phyloP scores from a whole-genome alignment of 2,113 vertebrate genomes.

The Epinephelus fuscoguttatus region DNA sequence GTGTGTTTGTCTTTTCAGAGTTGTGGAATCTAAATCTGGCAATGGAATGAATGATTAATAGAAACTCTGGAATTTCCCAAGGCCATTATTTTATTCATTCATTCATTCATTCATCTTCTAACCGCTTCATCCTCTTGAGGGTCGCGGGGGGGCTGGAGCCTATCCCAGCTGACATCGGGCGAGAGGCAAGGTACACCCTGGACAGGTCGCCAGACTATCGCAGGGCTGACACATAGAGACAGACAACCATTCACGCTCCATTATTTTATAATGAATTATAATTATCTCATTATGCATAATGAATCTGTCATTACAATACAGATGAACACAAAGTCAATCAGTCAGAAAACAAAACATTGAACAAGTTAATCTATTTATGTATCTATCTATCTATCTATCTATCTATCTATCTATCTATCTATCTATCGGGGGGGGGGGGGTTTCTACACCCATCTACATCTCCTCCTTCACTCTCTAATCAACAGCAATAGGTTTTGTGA shows the following conservation, averaged over 20 bases:
- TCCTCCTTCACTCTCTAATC: conserved; percentile 48
- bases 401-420: background rate
- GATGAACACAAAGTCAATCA: background rate
- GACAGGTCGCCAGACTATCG: too few species aligned
- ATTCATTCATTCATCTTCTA: too few species aligned
- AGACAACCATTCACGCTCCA: too few species aligned
- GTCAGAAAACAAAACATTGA: background rate
- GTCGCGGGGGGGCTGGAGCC: too few species aligned
- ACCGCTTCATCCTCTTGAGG: too few species aligned
- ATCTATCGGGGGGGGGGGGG: background rate
- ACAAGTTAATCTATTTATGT: background rate
- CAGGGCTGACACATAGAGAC: too few species aligned
- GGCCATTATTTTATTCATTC: background rate
- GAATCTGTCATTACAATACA: background rate
- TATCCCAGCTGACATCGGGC: too few species aligned
- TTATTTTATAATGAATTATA: background rate
- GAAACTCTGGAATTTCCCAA: background rate
- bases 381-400: background rate
- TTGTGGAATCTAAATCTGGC: background rate
- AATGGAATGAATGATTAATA: background rate
- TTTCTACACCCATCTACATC: background rate
- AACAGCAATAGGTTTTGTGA: conserved; percentile 56
- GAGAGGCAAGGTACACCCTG: too few species aligned
- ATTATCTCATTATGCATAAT: background rate
- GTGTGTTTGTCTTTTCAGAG: too few species aligned